Evolutionary conservation across 37 sponge, comb jelly and placozoan genomes (phyloP).

Genomic region (Aplysina aerophoba): DNA sequence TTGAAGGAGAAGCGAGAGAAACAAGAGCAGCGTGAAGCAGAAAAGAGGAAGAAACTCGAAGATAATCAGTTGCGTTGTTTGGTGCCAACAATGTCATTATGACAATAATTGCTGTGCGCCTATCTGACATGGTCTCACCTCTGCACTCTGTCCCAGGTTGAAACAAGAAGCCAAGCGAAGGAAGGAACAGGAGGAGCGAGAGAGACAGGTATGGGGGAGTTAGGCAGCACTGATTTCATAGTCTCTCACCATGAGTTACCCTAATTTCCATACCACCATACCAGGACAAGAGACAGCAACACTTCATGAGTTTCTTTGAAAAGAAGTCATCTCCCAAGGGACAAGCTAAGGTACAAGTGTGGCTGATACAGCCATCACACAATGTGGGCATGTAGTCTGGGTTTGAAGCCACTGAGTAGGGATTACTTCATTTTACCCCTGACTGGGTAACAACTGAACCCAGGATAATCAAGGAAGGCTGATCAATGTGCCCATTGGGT

Average conservation of each 20-base stretch:
- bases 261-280: too few relatives aligned
- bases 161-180: constrained; percentile 7
- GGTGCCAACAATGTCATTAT: background rate
- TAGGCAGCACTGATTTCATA: background rate
- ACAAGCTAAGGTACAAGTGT: background rate
- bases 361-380: too few relatives aligned
- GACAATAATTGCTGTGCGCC: background rate
- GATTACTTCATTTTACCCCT: too few relatives aligned
- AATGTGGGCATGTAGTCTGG: too few relatives aligned
- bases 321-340: constrained; percentile 22
- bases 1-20: constrained; percentile 45
- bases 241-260: too few relatives aligned
- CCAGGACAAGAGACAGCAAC: constrained; percentile 10
- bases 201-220: constrained; percentile 46
- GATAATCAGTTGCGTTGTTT: constrained; percentile 16
- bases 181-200: constrained; percentile 34
- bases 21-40: constrained; percentile 33
- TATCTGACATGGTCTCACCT: background rate
- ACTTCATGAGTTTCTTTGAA: constrained; percentile 26
- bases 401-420: too few relatives aligned
- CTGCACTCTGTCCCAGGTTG: background rate
- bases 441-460: too few relatives aligned
- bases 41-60: constrained; percentile 41
- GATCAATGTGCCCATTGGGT: too few relatives aligned
- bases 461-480: too few relatives aligned